Evolutionary conservation across 2,888 invertebrate species (phyloP).

Genomic region (Toxonevra muliebris): DNA sequence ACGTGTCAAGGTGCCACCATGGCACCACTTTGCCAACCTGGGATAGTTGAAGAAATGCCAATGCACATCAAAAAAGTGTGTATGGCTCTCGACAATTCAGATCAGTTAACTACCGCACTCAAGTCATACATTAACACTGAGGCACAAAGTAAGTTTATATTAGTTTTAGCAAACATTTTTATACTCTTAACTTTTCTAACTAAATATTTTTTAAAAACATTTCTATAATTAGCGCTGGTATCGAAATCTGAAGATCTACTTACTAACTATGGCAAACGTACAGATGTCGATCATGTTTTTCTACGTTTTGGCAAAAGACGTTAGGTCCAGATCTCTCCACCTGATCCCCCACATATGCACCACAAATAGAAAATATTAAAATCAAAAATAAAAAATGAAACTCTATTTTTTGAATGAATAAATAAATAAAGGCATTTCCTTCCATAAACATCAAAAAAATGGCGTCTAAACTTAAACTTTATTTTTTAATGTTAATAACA

Average conservation of each 20-base stretch:
- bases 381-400: background rate
- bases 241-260: constrained; percentile 60
- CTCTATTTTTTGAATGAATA: background rate
- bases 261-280: constrained; percentile 77
- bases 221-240: constrained; percentile 54
- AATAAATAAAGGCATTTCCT: constrained; percentile 5
- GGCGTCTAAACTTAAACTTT: background rate
- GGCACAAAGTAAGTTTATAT: constrained; percentile 57
- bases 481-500: constrained; percentile 14
- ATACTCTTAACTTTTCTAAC: constrained; percentile 1
- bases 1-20: constrained; percentile 53
- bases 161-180: constrained; percentile 3
- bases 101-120: constrained; percentile 60
- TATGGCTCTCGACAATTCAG: constrained; percentile 66
- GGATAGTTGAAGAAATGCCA: constrained; percentile 69
- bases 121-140: constrained; percentile 64
- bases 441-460: constrained; percentile 1
- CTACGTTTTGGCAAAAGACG: constrained; percentile 86
- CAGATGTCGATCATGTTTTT: constrained; percentile 91
- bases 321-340: constrained; percentile 60
- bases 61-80: constrained; percentile 70
- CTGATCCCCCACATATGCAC: background rate
- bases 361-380: background rate
- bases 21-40: constrained; percentile 69
- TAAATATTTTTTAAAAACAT: constrained; percentile 14